Conservation (phyloP, 2,797 vertebrate genomes). For the Phataginus tetradactyla region DNA sequence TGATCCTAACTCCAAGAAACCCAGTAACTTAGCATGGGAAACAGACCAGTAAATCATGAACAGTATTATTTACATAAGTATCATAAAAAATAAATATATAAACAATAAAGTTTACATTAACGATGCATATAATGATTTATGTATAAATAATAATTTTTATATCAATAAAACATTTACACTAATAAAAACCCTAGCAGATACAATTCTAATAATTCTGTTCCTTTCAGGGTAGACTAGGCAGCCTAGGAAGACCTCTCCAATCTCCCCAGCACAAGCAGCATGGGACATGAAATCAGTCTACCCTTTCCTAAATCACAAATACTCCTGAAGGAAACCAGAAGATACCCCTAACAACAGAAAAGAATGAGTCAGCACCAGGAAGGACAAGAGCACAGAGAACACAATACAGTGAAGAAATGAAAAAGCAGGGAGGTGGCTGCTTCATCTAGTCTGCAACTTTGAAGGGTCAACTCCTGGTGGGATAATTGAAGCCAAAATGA, state of each 20-base stretch:
- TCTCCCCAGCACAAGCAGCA: background rate
- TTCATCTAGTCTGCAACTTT: background rate
- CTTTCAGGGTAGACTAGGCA: background rate
- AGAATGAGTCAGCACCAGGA: background rate
- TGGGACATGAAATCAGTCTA: background rate
- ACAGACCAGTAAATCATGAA: background rate
- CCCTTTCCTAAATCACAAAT: slow-evolving; percentile 28
- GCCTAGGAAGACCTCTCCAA: background rate
- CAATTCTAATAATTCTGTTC: background rate
- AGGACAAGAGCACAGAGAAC: background rate
- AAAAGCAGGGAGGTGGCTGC: background rate
- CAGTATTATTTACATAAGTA: background rate
- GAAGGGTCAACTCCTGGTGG: background rate
- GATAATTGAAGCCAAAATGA: background rate
- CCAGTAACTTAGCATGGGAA: slow-evolving; percentile 9
- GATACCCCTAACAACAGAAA: background rate
- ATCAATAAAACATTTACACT: background rate
- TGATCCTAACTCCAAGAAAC: background rate
- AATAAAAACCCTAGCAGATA: background rate
- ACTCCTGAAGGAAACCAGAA: background rate
- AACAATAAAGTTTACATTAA: background rate
- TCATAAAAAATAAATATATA: background rate
- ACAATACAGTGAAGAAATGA: background rate
- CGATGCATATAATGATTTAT: background rate
- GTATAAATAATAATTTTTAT: background rate